Evolutionary conservation across 2,113 vertebrate genomes (phyloP).

Genomic region (Amazona vittata): DNA sequence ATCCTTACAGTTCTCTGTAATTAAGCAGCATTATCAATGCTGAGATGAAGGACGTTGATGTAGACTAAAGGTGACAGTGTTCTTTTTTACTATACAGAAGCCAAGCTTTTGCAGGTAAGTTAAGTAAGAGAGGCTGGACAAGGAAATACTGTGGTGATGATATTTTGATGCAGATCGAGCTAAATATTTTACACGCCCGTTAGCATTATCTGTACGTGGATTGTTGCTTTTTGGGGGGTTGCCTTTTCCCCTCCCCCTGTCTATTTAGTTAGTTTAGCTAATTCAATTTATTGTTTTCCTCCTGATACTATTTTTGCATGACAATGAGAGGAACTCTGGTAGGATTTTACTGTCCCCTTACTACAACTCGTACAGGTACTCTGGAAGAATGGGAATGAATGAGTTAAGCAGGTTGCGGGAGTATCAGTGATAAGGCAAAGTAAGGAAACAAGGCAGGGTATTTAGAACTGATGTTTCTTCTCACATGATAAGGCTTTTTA

Average conservation of each 20-base stretch:
- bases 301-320: background rate
- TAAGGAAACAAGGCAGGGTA: background rate
- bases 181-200: slow-evolving; percentile 22
- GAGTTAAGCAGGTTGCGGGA: background rate
- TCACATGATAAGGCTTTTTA: background rate
- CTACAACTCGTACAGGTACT: background rate
- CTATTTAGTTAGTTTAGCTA: background rate
- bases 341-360: background rate
- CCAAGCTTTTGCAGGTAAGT: slow-evolving; percentile 8
- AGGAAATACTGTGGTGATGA: background rate
- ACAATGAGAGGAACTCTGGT: background rate
- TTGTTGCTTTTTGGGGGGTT: background rate
- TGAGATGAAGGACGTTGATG: background rate
- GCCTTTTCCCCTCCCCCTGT: background rate
- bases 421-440: background rate
- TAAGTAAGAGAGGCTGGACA: background rate
- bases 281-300: background rate
- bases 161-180: background rate
- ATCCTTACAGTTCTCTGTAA: background rate
- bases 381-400: background rate
- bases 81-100: background rate
- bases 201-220: background rate
- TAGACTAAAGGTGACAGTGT: background rate
- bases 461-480: background rate
- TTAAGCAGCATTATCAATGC: background rate